Conservation (phyloP, 2,888 invertebrate species). For the Hanleya hanleyi region DNA sequence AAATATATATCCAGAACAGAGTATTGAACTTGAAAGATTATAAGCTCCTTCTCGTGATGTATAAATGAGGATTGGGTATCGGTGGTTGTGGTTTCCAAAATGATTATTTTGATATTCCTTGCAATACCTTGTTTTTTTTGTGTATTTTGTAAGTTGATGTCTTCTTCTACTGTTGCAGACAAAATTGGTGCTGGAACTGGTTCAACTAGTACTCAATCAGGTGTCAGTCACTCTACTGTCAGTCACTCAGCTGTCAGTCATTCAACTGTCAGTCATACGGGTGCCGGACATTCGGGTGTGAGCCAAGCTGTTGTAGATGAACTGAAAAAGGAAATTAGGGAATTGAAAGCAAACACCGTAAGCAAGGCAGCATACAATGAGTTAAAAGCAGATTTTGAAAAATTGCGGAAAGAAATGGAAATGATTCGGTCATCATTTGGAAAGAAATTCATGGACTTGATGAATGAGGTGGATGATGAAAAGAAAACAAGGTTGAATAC, state of each 20-base stretch:
- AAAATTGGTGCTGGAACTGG: background rate
- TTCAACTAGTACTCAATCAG: background rate
- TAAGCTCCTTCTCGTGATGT: too few species aligned
- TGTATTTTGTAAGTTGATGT: background rate
- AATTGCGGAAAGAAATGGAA: conserved; percentile 60
- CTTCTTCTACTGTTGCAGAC: background rate
- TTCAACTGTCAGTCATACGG: background rate
- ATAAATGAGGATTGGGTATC: too few species aligned
- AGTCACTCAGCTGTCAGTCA: background rate
- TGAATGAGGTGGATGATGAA: conserved; percentile 72
- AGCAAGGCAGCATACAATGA: conserved; percentile 84
- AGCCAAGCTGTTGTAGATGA: conserved; percentile 42
- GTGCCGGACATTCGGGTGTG: background rate
- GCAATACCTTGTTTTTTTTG: too few species aligned
- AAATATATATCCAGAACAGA: too few species aligned
- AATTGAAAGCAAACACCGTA: conserved; percentile 55
- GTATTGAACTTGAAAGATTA: too few species aligned
- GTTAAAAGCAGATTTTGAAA: conserved; percentile 77
- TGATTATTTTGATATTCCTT: too few species aligned
- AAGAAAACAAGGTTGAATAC: conserved; percentile 72
- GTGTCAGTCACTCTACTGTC: background rate
- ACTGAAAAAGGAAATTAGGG: conserved; percentile 54
- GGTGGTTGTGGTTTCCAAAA: too few species aligned
- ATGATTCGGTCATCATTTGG: conserved; percentile 48
- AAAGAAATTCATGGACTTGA: conserved; percentile 63